Base-by-base conservation (phyloP, 2,888 invertebrate species). In the Pollenia labialis region DNA sequence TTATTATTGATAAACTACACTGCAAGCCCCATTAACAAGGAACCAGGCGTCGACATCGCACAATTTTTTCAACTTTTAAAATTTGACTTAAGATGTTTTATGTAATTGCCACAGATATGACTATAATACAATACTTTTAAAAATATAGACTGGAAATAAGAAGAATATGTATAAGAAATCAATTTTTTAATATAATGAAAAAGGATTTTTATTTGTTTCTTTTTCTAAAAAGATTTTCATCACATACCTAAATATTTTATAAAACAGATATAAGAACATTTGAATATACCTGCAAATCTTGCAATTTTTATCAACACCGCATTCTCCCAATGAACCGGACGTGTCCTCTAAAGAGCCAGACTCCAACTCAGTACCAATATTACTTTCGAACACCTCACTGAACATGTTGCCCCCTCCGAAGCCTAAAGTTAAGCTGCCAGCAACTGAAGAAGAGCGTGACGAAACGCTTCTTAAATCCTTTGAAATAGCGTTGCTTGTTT, bases 251-350 rank as follows among this genome's bases (percentile, higher is more conserved):
- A 32, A 50, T 23, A 44, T 6, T 69, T 4, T 50, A 42, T 7
- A 52, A 42, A 23, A 12, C 3, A 23, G 7, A 32, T 32, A 32
- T n/a, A 32, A 9, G 0, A 44, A 23, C 23, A 52, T 42, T 50
- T 46, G 6, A 72, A 94, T 95, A 94, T 90, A 95, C 95, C 95
- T 95, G 95, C 95, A 95, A 90, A 95, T 94, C 92, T 94, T 95
- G 94, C 95, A 95, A 91, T 94, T 94, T 93, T 95, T 95, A 89
- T 95, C 95, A 91, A 94, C 94, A 16, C 91, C 92, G 12, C 92
- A 93, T 89, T 93, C 94, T 71, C 90, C 85, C 66, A 90, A 90
- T 42, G 92, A 90, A 77, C 88, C 89, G 64, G 93, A 91, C 56
- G 92, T 89, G 89, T 94, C 94, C 88, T 94, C 94, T 85, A 94